A percentile compares a stretch with the other conserved stretches of the same genome.
phyloP scores from a whole-genome alignment of 2,888 invertebrate genomes.

The Drosophila affinis region DNA sequence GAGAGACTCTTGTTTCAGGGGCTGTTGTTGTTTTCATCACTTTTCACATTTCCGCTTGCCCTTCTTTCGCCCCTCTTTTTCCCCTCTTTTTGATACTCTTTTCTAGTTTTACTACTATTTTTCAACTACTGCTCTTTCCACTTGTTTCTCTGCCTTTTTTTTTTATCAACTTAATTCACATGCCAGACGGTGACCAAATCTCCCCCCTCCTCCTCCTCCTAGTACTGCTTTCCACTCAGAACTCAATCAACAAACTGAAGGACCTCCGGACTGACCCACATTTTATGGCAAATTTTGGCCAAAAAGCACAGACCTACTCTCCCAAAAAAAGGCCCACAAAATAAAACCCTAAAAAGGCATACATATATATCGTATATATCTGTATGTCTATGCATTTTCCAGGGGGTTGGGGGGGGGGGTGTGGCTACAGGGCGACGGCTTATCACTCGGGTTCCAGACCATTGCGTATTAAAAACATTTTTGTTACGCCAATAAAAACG shows the following conservation, averaged over 20 bases:
- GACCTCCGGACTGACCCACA: conserved; percentile 60
- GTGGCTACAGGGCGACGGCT: conserved; percentile 45
- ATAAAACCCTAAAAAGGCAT: conserved; percentile 37
- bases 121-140: conserved; percentile 29
- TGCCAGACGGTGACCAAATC: conserved; percentile 48
- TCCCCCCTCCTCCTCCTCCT: neutral
- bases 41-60: neutral
- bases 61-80: neutral
- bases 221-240: conserved; percentile 23
- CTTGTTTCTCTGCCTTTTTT: conserved; percentile 24
- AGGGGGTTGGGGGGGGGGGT: conserved; percentile 1
- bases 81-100: neutral
- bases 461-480: conserved; percentile 79
- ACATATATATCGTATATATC: neutral
- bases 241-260: conserved; percentile 67
- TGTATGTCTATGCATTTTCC: neutral
- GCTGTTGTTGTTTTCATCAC: neutral
- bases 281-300: conserved; percentile 67
- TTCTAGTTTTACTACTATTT: conserved; percentile 8
- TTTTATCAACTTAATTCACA: conserved; percentile 42
- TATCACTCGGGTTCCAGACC: conserved; percentile 78
- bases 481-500: conserved; percentile 75
- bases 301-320: conserved; percentile 51
- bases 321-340: conserved; percentile 48
- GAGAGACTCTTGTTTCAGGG: conserved; percentile 4